Percentiles rank a stretch among this genome's conserved stretches.
These are phyloP conservation scores for Drosophila mayaguana DNA, from an alignment of 2,888 invertebrate species.

Conservation along the genomic window DNA sequence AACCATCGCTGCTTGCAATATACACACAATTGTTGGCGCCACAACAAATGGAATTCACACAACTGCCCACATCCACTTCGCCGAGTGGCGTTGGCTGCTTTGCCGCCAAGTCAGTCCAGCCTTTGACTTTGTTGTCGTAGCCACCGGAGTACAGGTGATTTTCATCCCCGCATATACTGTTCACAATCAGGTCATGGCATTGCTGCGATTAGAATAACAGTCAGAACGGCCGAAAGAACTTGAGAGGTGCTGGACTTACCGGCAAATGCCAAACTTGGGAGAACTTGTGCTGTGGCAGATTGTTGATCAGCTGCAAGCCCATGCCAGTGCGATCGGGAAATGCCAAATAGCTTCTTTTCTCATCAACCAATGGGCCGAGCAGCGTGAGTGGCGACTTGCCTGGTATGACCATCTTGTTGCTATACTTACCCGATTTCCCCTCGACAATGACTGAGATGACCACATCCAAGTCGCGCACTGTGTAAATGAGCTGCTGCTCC, in stretches of 20 bases:
- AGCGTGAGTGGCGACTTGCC: conserved; percentile 83
- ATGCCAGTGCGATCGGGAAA: conserved; percentile 84
- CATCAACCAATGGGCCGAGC: conserved; percentile 78
- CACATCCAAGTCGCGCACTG: conserved; percentile 84
- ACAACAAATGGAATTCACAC: conserved; percentile 82
- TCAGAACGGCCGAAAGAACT: not conserved
- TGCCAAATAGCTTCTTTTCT: conserved; percentile 77
- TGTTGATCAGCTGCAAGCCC: conserved; percentile 78
- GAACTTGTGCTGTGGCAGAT: conserved; percentile 78
- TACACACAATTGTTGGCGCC: conserved; percentile 76
- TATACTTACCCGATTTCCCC: conserved; percentile 83
- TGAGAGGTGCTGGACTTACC: conserved; percentile 55
- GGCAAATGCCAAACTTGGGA: conserved; percentile 73
- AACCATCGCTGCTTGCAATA: conserved; percentile 82
- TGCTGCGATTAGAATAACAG: conserved; percentile 62
- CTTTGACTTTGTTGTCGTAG: conserved; percentile 84
- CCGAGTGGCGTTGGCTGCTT: conserved; percentile 71
- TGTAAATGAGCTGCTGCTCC: conserved; percentile 82
- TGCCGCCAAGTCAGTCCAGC: conserved; percentile 80
- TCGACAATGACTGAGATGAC: conserved; percentile 80
- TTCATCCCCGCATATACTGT: conserved; percentile 80
- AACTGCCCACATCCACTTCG: conserved; percentile 80
- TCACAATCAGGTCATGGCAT: conserved; percentile 84
- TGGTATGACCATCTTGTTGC: conserved; percentile 82
- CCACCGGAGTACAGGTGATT: conserved; percentile 82